These are phyloP conservation scores for Chelmon rostratus DNA, from an alignment of 2,797 vertebrate species.

Conservation along the genomic window DNA sequence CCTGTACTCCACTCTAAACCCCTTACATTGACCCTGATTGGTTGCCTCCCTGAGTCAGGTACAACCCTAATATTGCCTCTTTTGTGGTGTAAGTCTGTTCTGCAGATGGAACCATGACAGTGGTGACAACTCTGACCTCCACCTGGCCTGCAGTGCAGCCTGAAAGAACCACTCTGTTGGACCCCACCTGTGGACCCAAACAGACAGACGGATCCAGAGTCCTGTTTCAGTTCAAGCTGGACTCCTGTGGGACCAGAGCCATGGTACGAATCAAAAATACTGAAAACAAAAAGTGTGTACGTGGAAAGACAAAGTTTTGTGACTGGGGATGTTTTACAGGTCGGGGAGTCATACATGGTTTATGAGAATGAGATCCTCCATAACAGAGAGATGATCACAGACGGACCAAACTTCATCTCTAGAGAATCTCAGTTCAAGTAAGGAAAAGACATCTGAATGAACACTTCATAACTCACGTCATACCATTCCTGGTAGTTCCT, in stretches of 20 bases:
- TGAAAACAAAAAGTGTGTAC: neutral
- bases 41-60: neutral
- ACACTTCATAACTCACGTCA: neutral
- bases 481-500: neutral
- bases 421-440: conserved; percentile 87
- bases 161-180: conserved; percentile 82
- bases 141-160: conserved; percentile 81
- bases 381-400: conserved; percentile 75
- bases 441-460: neutral
- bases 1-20: too few species aligned
- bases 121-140: conserved; percentile 76
- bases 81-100: conserved; percentile 80
- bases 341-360: conserved; percentile 79
- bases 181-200: conserved; percentile 80
- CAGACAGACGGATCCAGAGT: conserved; percentile 69
- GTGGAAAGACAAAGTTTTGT: neutral
- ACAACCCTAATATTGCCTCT: neutral
- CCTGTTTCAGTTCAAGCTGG: conserved; percentile 84
- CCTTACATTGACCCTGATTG: neutral
- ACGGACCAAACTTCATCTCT: conserved; percentile 70
- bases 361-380: conserved; percentile 88
- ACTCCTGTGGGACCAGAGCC: conserved; percentile 84
- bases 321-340: conserved; percentile 54
- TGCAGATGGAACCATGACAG: conserved; percentile 76
- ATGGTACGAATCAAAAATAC: conserved; percentile 51